Conservation (phyloP, 2,113 vertebrate species). For the Colaptes auratus region DNA sequence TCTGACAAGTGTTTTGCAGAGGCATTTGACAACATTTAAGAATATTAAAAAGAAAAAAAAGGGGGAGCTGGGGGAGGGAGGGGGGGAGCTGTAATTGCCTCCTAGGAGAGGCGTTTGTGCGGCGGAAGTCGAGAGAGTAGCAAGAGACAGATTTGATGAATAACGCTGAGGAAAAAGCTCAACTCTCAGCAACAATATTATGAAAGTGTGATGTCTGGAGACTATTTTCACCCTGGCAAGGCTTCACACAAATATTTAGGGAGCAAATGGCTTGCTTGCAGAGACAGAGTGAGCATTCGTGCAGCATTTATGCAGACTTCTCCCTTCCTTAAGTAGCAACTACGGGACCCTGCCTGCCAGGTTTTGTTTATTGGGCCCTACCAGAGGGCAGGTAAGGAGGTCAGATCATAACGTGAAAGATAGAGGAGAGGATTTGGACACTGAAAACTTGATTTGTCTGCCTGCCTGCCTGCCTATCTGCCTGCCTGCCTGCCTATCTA, state of each 20-base stretch:
- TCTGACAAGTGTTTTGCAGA: slow-evolving; percentile 40
- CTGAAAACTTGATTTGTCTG: background rate
- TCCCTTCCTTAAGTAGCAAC: background rate
- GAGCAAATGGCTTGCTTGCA: background rate
- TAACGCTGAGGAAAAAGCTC: slow-evolving; percentile 2
- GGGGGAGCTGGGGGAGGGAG: no score
- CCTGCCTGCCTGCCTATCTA: no score
- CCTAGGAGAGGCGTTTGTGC: slow-evolving; percentile 38
- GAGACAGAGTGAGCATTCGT: background rate
- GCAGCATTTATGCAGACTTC: background rate
- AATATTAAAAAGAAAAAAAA: background rate
- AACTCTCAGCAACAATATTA: background rate
- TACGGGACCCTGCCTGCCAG: background rate
- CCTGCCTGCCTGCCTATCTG: no score
- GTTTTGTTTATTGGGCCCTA: background rate
- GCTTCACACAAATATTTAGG: background rate
- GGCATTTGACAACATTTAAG: slow-evolving; percentile 14
- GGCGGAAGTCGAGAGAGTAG: background rate
- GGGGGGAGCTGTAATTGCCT: slow-evolving; percentile 14
- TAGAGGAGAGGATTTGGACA: background rate
- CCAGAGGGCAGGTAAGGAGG: background rate
- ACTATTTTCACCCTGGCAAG: background rate
- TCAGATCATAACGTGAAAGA: background rate
- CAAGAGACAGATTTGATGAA: background rate
- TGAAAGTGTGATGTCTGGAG: background rate